Percentiles rank a stretch among this genome's conserved stretches.
These are phyloP conservation scores for Caenorhabditis drosophilae DNA, from an alignment of 2,888 invertebrate species.

Conservation along the genomic window DNA sequence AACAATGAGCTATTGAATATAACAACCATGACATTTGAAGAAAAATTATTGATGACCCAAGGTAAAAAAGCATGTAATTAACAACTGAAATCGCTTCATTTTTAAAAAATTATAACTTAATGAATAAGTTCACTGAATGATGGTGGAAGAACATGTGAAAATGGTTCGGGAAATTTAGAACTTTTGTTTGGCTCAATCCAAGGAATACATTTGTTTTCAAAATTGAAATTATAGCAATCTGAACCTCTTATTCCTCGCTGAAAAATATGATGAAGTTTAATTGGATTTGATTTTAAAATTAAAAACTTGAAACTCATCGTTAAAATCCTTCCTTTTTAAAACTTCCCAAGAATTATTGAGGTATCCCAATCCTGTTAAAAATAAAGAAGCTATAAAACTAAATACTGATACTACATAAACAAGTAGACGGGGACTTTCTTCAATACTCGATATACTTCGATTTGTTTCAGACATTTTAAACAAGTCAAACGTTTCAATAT, in stretches of 20 bases:
- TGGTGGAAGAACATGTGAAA: conserved; percentile 1
- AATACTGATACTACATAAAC: conserved; percentile 1
- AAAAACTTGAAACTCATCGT: conserved; percentile 25
- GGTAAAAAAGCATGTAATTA: too few relatives aligned
- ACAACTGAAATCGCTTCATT: too few relatives aligned
- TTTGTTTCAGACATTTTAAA: not conserved
- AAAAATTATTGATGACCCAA: not conserved
- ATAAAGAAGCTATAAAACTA: conserved; percentile 12
- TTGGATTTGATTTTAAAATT: not conserved
- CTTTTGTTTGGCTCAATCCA: conserved; percentile 17
- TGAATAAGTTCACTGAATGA: conserved; percentile 4
- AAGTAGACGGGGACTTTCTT: conserved; percentile 2
- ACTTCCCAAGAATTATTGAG: conserved; percentile 31
- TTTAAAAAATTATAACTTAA: too few relatives aligned
- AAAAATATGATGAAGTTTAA: not conserved
- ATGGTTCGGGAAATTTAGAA: conserved; percentile 21
- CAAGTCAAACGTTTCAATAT: too few relatives aligned
- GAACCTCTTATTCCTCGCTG: conserved; percentile 33
- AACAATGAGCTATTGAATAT: conserved; percentile 28
- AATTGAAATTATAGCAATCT: conserved; percentile 17
- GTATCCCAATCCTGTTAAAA: conserved; percentile 17
- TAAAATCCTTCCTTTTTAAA: not conserved
- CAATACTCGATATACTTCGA: not conserved
- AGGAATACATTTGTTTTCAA: conserved; percentile 19
- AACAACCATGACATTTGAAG: conserved; percentile 24